These are phyloP conservation scores for Oopsacas minuta DNA, from an alignment of 37 sponge, comb jelly and placozoan species.

Conservation along the genomic window DNA sequence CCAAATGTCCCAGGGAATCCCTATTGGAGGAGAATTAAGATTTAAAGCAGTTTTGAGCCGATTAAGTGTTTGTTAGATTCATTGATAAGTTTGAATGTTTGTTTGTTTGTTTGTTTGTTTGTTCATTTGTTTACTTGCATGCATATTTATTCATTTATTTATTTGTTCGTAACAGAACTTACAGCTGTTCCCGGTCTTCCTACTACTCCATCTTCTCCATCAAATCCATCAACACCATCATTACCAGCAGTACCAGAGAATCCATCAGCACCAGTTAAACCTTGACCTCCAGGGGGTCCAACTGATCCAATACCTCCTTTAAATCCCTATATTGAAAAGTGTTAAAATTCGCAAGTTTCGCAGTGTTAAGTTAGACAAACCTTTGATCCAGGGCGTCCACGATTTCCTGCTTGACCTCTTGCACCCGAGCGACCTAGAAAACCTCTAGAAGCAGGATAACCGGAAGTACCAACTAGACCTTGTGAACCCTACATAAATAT, in stretches of 20 bases:
- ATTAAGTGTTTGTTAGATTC: too few species aligned
- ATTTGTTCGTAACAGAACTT: neutral
- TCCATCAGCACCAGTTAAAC: neutral
- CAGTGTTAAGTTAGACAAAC: neutral
- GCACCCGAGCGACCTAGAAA: neutral
- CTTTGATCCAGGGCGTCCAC: neutral
- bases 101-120: neutral
- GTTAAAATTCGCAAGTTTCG: neutral
- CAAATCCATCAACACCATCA: neutral
- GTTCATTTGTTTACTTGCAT: neutral
- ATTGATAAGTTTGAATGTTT: neutral
- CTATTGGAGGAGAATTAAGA: neutral
- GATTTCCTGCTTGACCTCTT: neutral
- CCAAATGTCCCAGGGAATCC: neutral
- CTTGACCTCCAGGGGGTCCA: neutral
- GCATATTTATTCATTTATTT: neutral
- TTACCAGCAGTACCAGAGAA: neutral
- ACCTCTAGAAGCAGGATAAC: neutral
- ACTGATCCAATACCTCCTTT: neutral
- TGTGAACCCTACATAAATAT: neutral
- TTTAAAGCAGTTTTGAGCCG: neutral
- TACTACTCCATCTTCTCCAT: neutral
- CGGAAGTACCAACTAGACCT: neutral
- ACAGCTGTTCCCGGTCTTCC: neutral
- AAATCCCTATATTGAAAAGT: neutral